These are phyloP conservation scores for Anolis carolinensis DNA, from an alignment of 2,113 vertebrate genomes.

Conservation along the genomic window DNA sequence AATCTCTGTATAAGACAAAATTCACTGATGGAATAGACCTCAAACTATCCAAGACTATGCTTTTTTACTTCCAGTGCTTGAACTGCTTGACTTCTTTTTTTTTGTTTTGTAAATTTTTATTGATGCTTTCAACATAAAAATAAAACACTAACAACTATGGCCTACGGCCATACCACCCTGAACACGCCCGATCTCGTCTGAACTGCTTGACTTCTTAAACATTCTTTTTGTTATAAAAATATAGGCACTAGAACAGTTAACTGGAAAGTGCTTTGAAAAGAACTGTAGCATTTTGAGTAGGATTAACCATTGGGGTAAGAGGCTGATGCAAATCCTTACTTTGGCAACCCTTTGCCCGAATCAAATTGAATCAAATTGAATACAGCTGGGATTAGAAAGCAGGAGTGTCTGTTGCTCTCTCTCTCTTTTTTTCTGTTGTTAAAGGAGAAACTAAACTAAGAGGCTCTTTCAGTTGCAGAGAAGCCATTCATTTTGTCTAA, in stretches of 20 bases:
- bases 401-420: fast-evolving
- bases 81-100: not conserved
- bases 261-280: slow-evolving; percentile 46
- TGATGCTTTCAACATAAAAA: no score
- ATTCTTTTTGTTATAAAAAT: not conserved
- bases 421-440: not conserved
- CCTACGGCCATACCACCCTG: no score
- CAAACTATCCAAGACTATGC: not conserved
- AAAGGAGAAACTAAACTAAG: slow-evolving; percentile 28
- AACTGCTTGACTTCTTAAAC: not conserved
- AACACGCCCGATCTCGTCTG: no score
- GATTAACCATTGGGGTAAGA: slow-evolving; percentile 59
- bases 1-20: not conserved
- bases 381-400: slow-evolving; percentile 32
- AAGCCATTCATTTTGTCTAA: slow-evolving; percentile 34
- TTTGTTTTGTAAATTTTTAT: slow-evolving; percentile 1
- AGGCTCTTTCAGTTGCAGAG: slow-evolving; percentile 1
- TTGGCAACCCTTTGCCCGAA: slow-evolving; percentile 47
- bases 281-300: slow-evolving; percentile 60
- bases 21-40: not conserved
- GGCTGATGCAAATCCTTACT: slow-evolving; percentile 57
- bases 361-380: slow-evolving; percentile 42
- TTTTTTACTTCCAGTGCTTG: not conserved
- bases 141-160: no score
- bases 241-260: not conserved